Conservation (phyloP, 2,888 invertebrate species). For the Nudaria mundana region DNA sequence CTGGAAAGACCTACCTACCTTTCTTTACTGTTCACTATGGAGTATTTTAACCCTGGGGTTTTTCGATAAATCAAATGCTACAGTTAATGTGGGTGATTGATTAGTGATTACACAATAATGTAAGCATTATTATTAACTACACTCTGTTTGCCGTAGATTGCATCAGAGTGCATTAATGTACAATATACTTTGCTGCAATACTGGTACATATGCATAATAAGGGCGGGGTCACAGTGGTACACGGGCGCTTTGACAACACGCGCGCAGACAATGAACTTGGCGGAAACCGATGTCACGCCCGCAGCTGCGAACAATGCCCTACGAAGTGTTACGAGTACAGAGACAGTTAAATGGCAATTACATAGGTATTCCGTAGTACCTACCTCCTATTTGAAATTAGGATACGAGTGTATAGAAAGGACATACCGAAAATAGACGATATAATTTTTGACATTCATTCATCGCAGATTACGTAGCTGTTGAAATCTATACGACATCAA, state of each 20-base stretch:
- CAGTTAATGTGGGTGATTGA: too few relatives aligned
- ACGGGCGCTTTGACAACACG: constrained; percentile 32
- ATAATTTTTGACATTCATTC: too few relatives aligned
- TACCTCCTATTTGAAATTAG: constrained; percentile 23
- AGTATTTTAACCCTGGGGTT: too few relatives aligned
- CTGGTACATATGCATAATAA: constrained; percentile 32
- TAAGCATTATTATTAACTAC: too few relatives aligned
- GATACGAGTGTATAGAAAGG: constrained; percentile 10
- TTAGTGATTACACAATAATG: too few relatives aligned
- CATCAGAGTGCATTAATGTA: too few relatives aligned
- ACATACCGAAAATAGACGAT: too few relatives aligned
- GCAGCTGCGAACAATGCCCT: constrained; percentile 68
- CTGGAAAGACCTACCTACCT: too few relatives aligned
- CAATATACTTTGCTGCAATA: too few relatives aligned
- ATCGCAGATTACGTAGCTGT: background rate
- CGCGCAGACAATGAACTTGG: constrained; percentile 76
- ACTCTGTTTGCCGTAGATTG: too few relatives aligned
- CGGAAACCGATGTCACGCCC: constrained; percentile 77
- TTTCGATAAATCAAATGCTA: too few relatives aligned
- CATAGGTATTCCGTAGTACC: constrained; percentile 33
- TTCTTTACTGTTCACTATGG: too few relatives aligned
- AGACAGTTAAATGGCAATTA: constrained; percentile 49
- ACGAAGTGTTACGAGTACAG: constrained; percentile 38
- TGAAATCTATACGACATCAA: background rate
- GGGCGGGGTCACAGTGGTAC: constrained; percentile 43